Evolutionary conservation across 2,888 invertebrate genomes (phyloP).

Genomic region (Drosophila macrospina): DNA sequence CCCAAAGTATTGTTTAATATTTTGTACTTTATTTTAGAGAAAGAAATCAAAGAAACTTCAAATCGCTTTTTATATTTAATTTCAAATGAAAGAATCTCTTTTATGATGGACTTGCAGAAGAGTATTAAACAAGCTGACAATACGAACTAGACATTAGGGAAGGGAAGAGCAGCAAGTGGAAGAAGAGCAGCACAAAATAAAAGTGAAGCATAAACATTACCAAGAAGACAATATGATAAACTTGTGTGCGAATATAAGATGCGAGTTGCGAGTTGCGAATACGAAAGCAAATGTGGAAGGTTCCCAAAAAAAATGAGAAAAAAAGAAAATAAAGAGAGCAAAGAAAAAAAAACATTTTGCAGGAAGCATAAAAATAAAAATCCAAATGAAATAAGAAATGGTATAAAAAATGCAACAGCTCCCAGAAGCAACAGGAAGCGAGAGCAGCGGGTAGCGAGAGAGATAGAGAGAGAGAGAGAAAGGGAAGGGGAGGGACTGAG

Average conservation of each 20-base stretch:
- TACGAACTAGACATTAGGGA: conserved; percentile 55
- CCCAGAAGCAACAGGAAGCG: conserved; percentile 64
- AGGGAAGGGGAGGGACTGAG: background rate
- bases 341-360: conserved; percentile 41
- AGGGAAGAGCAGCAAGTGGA: background rate
- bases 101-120: conserved; percentile 8
- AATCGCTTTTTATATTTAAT: too few relatives aligned
- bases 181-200: conserved; percentile 19
- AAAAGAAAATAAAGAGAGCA: conserved; percentile 5
- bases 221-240: conserved; percentile 65
- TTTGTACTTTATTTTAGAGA: background rate
- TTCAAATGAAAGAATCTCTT: too few relatives aligned
- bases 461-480: background rate
- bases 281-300: conserved; percentile 18
- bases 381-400: conserved; percentile 69
- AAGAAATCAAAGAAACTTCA: background rate
- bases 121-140: conserved; percentile 38
- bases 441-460: background rate
- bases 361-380: conserved; percentile 69
- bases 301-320: conserved; percentile 3
- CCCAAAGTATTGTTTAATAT: background rate
- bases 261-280: conserved; percentile 6
- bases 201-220: conserved; percentile 22
- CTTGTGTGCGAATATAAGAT: conserved; percentile 38
- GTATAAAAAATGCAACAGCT: conserved; percentile 78